phyloP scores from a whole-genome alignment of 2,797 vertebrate genomes.

The Balearica regulorum region DNA sequence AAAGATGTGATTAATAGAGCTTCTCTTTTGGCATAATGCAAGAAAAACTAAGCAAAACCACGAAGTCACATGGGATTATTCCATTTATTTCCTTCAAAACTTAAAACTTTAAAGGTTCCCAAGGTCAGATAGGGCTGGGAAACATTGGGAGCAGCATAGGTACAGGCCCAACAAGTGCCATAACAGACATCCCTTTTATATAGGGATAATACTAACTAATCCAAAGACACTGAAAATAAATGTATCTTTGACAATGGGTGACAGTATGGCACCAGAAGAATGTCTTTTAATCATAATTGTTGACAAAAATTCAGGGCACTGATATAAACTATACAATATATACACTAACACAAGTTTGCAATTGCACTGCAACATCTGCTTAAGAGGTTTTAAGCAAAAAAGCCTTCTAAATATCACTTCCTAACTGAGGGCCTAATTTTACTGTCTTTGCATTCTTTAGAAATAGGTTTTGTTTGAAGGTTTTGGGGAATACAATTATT shows the following conservation, averaged over 20 bases:
- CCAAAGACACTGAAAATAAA: neutral
- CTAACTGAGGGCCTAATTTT: neutral
- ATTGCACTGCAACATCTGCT: neutral
- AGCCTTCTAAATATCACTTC: neutral
- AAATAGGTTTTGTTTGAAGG: neutral
- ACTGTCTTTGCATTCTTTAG: neutral
- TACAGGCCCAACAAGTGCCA: neutral
- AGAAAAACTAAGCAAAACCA: neutral
- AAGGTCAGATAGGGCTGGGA: neutral
- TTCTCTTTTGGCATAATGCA: neutral
- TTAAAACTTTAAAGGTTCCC: neutral
- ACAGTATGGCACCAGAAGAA: neutral
- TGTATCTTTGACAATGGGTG: neutral
- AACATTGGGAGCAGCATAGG: accelerated
- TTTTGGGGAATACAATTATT: neutral
- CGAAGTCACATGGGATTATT: neutral
- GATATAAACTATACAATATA: neutral
- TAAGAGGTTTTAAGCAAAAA: neutral
- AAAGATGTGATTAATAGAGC: neutral
- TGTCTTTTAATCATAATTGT: neutral
- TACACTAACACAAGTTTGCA: neutral
- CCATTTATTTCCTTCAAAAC: neutral
- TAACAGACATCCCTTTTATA: neutral
- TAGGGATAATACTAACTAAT: neutral
- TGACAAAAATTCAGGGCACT: neutral